Base-by-base conservation (phyloP, 2,113 vertebrate genomes). In the Prionailurus viverrinus region DNA sequence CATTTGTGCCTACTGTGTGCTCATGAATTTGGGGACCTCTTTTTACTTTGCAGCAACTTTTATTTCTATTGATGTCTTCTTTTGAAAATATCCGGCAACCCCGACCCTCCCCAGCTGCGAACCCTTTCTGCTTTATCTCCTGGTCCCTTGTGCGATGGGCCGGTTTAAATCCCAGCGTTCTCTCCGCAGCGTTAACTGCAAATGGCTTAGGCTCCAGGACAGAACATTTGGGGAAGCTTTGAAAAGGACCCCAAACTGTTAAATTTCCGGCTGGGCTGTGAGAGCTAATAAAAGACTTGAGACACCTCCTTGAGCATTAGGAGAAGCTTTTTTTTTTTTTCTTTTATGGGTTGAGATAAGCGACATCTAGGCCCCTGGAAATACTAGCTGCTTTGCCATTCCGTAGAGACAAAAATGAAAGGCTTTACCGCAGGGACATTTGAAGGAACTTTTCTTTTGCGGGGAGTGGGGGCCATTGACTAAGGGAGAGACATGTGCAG, bases 241-340 rank as follows among this genome's bases (percentile, higher is more conserved):
- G 95, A 89, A 98, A 97, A 89, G 81, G 89, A 91, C 94, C 97
- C 97, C 96, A 93, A 97, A 98, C 97, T 97, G 90, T 97, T 97
- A 97, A 97, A 97, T 97, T 98, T 88, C 95, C 96, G 96, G 94
- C 94, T 92, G 94, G 91, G 85, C 91, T 94, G 88, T 97, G 93
- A 94, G 90, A 97, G 84, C 97, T 97, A 91, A 97, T 97, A 97
- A 98, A 98, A 92, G 96, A 39, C 97, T 97, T 15, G 58, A 95
- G 94, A 97, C 90, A 95, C 84, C 93, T 97, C 93, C 93, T 97
- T 94, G 95, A 78, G 65, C 93, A 94, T 94, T 97, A 95, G 87
- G 90, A 96, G 95, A 66, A 80, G 84, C 41, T 7, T 74, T 31
- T 48, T n/a, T 83, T 12, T 87, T 84, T 93, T 87, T 86, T 45